Evolutionary conservation across 2,797 vertebrate species (phyloP), one percentile per base, ranked within the genome.

Genomic region (Myotis vivesi): DNA sequence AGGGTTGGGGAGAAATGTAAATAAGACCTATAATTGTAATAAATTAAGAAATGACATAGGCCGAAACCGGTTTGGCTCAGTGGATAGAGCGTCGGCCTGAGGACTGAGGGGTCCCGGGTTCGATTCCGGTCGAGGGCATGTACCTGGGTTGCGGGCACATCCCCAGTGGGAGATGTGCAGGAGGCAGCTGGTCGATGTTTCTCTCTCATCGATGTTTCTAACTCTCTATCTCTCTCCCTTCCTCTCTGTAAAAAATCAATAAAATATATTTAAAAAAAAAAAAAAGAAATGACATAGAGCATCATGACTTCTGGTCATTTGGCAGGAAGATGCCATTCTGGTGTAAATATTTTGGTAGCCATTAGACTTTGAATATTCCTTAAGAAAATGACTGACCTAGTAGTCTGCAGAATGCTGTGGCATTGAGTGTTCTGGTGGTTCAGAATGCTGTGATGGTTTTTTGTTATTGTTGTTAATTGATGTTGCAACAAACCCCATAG

Each of bases 331-430:
- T 92, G 75, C 83, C 94, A 85, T 84, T 96, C 88, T 25, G 0
- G 16, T 97, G 89, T 96, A 94, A 95, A 96, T 97, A 89, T 17
- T 92, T 94, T 33, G n/a, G 80, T 80, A 69, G 73, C 85, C 44
- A 10, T 69, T 6, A 76, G 79, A 72, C 0, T 5, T 57, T 80
- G 73, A 44, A 2, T 3, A 13, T 83, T 80, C 66, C 69, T 89
- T 57, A 55, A 90, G 96, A 62, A 4, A 84, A 11, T 64, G 51
- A 19, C 81, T 46, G 87, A 38, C 66, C 46, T 71, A 28, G 55
- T 33, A 76, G 1, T 11, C 46, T 94, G 53, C 68, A 8, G 6
- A 64, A 55, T 87, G 30, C 28, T 66, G 53, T 85, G 64, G 44
- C 81, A 69, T 41, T 62, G 38, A 69, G 79, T 92, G 17, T 84